Base-by-base conservation (phyloP, 2,797 vertebrate species). In the Sciaenops ocellatus region DNA sequence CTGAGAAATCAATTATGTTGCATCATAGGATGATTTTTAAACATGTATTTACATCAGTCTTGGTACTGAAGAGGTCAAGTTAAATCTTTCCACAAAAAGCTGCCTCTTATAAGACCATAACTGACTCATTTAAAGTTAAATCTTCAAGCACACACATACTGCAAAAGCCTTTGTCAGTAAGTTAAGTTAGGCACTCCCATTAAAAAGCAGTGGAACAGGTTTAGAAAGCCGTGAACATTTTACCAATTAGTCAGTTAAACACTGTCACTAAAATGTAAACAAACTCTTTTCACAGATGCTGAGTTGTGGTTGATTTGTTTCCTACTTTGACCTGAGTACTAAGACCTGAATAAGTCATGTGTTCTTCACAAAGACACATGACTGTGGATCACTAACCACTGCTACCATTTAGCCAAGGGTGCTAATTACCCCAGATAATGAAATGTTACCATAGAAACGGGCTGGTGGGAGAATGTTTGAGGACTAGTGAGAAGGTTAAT, bases 381-480 rank as follows among this genome's bases (percentile, higher is more conserved):
- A 17, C 22, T 61, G 10, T 55, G 17, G 47, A 75, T 65, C 41
- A 60, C 18, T 62, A 9, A 68, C 41, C 1, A 44, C 38, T 28
- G 24, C 26, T 20, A 55, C 22, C 16, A 48, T 68, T 69, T 42
- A 63, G 41, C 17, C 24, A 20, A 6, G n/a, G n/a, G 52, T 64
- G 24, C 52, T 61, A 64, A 78, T 48, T 64, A 75, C 20, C 15
- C 20, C 22, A 42, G n/a, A 66, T 13, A 60, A 67, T 60, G 34
- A 73, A 71, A 34, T 17, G 65, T 80, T 70, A 51, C 73, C 61
- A 78, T 68, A 71, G 79, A 69, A 86, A 87, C 73, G 7, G 30
- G 34, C 38, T 13, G 15, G 66, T 16, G 28, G 34, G 73, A 24
- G 48, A 81, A 88, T 73, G 57, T 76, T 54, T 64, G 26, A 68